A percentile compares a stretch with the other conserved stretches of the same genome.
Evolutionary conservation across 2,797 vertebrate species (phyloP).

Genomic region (Onychomys arenicola): DNA sequence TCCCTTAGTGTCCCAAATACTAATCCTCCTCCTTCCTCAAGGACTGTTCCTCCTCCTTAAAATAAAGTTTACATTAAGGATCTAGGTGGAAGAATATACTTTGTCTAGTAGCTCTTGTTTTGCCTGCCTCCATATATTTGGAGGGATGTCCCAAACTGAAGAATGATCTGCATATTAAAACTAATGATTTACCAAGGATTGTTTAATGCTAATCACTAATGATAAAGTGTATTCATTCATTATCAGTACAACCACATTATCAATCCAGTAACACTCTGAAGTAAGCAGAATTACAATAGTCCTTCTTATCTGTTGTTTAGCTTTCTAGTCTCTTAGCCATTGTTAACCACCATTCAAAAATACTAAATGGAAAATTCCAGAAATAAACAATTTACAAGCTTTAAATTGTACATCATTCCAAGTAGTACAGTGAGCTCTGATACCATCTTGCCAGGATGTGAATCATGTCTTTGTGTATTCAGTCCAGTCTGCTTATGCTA

Average conservation of each 20-base stretch:
- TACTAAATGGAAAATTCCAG: background rate
- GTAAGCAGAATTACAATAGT: background rate
- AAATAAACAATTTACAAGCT: background rate
- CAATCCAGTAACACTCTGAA: background rate
- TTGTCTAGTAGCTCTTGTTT: background rate
- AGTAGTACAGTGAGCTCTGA: background rate
- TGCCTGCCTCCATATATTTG: background rate
- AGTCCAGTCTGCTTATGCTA: background rate
- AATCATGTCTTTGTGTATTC: background rate
- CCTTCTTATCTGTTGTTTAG: background rate
- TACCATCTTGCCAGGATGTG: background rate
- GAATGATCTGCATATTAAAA: conserved; percentile 35
- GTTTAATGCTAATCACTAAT: background rate
- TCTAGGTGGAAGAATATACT: background rate
- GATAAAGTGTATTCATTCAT: conserved; percentile 21
- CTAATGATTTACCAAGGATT: conserved; percentile 24
- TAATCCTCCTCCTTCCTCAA: conserved; percentile 11
- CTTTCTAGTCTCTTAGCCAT: background rate
- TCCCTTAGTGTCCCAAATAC: background rate
- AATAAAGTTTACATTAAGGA: background rate
- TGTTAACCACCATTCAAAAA: background rate
- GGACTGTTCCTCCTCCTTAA: background rate
- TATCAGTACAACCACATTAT: background rate
- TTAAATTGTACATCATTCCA: background rate
- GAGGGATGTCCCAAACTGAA: conserved; percentile 4